These are phyloP conservation scores for Pterois miles DNA, from an alignment of 2,797 vertebrate genomes.

Conservation along the genomic window DNA sequence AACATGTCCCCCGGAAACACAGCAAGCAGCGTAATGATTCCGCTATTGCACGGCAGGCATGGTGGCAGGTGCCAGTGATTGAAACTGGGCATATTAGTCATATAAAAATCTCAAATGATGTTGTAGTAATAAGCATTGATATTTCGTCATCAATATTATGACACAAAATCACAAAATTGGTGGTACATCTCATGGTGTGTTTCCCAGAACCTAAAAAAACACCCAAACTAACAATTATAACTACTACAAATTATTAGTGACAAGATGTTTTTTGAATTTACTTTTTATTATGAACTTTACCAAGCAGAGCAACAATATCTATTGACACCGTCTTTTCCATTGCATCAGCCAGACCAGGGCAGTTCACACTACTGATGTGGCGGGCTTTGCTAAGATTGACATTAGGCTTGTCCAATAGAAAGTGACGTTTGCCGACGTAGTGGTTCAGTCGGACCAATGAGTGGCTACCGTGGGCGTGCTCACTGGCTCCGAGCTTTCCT, in stretches of 20 bases:
- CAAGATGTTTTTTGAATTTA: background rate
- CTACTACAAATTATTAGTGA: background rate
- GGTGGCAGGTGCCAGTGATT: background rate
- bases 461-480: conserved; percentile 31
- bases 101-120: fast-evolving
- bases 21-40: conserved; percentile 13
- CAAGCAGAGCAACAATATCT: background rate
- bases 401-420: conserved; percentile 67
- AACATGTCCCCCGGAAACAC: conserved; percentile 49
- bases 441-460: conserved; percentile 55
- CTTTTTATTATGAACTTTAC: background rate
- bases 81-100: background rate
- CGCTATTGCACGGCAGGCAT: background rate
- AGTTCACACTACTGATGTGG: conserved; percentile 14
- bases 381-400: conserved; percentile 60
- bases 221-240: background rate
- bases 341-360: conserved; percentile 82
- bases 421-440: fast-evolving
- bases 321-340: conserved; percentile 55
- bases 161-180: background rate
- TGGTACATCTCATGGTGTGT: background rate
- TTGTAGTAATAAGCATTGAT: background rate
- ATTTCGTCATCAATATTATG: background rate
- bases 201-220: background rate
- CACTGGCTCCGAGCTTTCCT: background rate